Conservation (phyloP, 2,113 vertebrate genomes). For the Phoenicopterus ruber region DNA sequence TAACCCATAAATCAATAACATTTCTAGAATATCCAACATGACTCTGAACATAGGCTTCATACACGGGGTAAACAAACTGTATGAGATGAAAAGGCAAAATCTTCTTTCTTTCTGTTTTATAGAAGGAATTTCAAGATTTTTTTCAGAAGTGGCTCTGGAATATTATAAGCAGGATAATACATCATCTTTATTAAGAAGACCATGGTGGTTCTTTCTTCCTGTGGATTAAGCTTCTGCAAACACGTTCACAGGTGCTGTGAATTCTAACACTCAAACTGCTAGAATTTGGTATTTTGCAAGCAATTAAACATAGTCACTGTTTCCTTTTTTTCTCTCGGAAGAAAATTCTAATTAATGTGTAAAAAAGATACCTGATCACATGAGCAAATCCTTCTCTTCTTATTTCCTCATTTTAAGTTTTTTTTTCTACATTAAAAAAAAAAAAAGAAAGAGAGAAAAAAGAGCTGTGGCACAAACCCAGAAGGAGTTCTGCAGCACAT, state of each 20-base stretch:
- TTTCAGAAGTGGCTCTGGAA: background rate
- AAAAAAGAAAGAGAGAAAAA: background rate
- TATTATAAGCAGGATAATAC: background rate
- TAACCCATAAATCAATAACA: background rate
- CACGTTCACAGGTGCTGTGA: background rate
- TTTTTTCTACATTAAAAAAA: background rate
- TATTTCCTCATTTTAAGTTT: background rate
- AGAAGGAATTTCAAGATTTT: background rate
- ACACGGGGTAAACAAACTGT: background rate
- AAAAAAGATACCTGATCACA: background rate
- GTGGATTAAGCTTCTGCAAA: background rate
- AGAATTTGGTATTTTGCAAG: background rate
- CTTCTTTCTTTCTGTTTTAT: background rate
- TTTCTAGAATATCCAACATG: background rate
- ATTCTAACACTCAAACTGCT: background rate
- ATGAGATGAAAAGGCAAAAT: background rate
- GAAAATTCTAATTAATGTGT: background rate
- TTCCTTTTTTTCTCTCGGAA: background rate
- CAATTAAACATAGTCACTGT: background rate
- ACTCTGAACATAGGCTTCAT: background rate
- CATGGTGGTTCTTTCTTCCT: background rate
- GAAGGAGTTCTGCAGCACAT: constrained; percentile 35
- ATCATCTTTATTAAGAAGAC: background rate
- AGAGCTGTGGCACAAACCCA: constrained; percentile 6
- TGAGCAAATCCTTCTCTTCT: background rate